phyloP scores from a whole-genome alignment of 2,113 vertebrate genomes.

The Percina caprodes region DNA sequence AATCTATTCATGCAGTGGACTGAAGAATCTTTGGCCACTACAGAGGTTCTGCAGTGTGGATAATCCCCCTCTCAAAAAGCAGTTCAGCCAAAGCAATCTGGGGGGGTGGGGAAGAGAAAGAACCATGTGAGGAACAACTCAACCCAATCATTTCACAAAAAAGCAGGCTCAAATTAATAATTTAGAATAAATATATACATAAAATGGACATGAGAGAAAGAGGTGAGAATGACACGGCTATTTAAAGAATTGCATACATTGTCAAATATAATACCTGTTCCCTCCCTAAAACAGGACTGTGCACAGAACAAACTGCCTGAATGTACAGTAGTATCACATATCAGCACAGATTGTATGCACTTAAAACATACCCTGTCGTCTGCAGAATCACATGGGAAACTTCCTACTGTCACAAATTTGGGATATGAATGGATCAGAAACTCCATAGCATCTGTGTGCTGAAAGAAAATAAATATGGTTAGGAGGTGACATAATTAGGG shows the following conservation, averaged over 20 bases:
- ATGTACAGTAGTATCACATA: neutral
- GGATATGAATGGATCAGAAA: conserved; percentile 94
- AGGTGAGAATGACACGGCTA: neutral
- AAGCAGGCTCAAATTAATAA: neutral
- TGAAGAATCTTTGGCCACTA: conserved; percentile 28
- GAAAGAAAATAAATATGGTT: conserved; percentile 28
- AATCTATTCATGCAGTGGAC: conserved; percentile 33
- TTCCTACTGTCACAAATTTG: conserved; percentile 85
- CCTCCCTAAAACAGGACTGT: neutral
- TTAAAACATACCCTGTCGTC: conserved; percentile 85
- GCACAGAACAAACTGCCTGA: neutral
- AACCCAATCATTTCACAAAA: neutral
- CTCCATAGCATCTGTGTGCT: conserved; percentile 91
- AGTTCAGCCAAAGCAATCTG: conserved; percentile 82
- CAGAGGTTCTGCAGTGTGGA: conserved; percentile 73
- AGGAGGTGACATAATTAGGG: neutral
- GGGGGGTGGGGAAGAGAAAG: too few species aligned
- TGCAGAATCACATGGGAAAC: conserved; percentile 87
- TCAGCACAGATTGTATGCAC: neutral
- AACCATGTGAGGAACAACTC: neutral
- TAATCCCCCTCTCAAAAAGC: conserved; percentile 83
- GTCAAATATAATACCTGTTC: neutral
- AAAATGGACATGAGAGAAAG: neutral
- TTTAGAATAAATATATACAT: neutral
- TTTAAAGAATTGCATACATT: neutral